Percentiles rank a stretch among this genome's conserved stretches.
Evolutionary conservation across 1,140 invertebrate genomes (phyloP).

Genomic region (Ceratoteleas bidentatus): DNA sequence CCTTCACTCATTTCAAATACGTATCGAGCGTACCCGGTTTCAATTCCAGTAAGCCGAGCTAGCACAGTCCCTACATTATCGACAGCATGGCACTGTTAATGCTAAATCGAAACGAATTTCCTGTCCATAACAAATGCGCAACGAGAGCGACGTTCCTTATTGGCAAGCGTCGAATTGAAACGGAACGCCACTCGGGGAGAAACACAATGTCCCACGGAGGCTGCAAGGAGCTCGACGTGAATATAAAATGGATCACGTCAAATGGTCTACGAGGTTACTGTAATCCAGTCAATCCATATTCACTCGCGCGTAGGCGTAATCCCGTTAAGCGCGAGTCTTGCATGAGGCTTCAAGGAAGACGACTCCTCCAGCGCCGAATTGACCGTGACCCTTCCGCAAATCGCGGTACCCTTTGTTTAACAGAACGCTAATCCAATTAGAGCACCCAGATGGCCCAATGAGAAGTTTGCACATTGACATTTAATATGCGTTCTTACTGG

Average conservation of each 20-base stretch:
- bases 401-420: slow-evolving; percentile 53
- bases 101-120: slow-evolving; percentile 15
- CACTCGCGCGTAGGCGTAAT: slow-evolving; percentile 64
- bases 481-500: slow-evolving; percentile 28
- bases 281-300: slow-evolving; percentile 65
- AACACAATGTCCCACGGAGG: slow-evolving; percentile 23
- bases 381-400: slow-evolving; percentile 56
- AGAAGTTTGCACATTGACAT: slow-evolving; percentile 40
- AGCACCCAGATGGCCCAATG: slow-evolving; percentile 16
- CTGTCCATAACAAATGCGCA: slow-evolving; percentile 21
- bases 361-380: slow-evolving; percentile 43
- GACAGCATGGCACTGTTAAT: neutral
- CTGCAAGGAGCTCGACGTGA: slow-evolving; percentile 35
- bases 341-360: slow-evolving; percentile 66
- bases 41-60: neutral
- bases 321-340: slow-evolving; percentile 56
- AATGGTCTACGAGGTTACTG: slow-evolving; percentile 50
- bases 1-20: too few relatives aligned
- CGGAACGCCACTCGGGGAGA: neutral
- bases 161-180: slow-evolving; percentile 22
- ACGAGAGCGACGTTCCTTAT: slow-evolving; percentile 1
- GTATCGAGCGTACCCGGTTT: too few relatives aligned
- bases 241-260: slow-evolving; percentile 62
- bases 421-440: slow-evolving; percentile 39
- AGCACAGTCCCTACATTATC: neutral